Evolutionary conservation across 2,888 invertebrate genomes (phyloP).

Genomic region (Drosophila kuntzei): DNA sequence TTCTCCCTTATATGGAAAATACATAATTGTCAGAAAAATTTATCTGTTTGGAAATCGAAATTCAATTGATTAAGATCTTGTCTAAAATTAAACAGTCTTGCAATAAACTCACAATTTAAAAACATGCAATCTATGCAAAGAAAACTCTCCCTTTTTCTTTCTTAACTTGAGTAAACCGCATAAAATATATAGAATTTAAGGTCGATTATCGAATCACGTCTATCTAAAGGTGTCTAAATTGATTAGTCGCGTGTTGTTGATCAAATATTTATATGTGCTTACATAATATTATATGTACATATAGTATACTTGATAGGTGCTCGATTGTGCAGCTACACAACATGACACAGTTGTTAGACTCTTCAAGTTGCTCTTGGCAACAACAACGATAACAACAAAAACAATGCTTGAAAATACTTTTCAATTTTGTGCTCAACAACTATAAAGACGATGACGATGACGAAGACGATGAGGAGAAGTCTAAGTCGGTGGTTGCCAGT

Average conservation of each 20-base stretch:
- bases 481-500: conserved; percentile 58
- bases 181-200: conserved; percentile 9
- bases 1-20: no score
- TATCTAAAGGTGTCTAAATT: conserved; percentile 18
- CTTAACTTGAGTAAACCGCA: neutral
- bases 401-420: conserved; percentile 74
- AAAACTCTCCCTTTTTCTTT: neutral
- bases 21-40: no score
- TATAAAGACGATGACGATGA: conserved; percentile 48
- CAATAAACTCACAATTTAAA: neutral
- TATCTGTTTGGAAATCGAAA: neutral
- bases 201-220: conserved; percentile 18
- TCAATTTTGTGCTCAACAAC: conserved; percentile 81
- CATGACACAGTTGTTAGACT: conserved; percentile 56
- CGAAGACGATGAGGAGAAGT: conserved; percentile 13
- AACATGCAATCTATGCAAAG: neutral
- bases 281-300: neutral
- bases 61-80: neutral
- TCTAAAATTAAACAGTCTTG: neutral
- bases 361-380: conserved; percentile 34
- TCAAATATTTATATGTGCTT: conserved; percentile 35
- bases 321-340: conserved; percentile 18
- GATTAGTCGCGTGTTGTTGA: conserved; percentile 22
- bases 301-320: conserved; percentile 28
- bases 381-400: conserved; percentile 36